Percentiles rank a stretch among this genome's conserved stretches.
Evolutionary conservation across 2,113 vertebrate genomes (phyloP).

Genomic region (Felis chaus): DNA sequence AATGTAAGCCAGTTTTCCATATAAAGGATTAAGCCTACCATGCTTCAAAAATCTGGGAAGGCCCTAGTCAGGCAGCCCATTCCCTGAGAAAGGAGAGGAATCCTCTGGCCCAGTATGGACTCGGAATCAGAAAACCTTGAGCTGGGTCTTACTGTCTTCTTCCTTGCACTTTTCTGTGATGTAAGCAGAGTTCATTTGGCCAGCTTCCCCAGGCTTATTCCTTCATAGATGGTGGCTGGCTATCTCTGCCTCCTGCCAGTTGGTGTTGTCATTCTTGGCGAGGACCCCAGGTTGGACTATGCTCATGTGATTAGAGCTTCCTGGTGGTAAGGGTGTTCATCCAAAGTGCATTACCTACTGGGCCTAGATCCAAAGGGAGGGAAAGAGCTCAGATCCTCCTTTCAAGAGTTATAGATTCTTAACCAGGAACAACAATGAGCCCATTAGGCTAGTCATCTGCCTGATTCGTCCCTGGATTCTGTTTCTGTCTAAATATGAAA

Average conservation of each 20-base stretch:
- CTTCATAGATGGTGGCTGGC: neutral
- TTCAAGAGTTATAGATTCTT: neutral
- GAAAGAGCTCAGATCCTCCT: neutral
- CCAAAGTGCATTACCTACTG: slow-evolving; percentile 35
- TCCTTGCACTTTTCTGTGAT: neutral
- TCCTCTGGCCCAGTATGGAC: neutral
- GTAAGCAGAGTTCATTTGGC: neutral
- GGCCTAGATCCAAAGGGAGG: slow-evolving; percentile 30
- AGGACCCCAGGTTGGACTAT: slow-evolving; percentile 2
- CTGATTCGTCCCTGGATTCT: neutral
- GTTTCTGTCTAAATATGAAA: neutral
- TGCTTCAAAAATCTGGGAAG: neutral
- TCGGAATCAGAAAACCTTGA: neutral
- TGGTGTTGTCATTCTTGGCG: slow-evolving; percentile 50
- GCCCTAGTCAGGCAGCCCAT: neutral
- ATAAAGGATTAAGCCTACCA: neutral
- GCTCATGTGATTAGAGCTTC: neutral
- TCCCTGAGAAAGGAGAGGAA: neutral
- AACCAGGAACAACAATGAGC: neutral
- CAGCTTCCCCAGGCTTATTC: neutral
- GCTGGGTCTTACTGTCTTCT: neutral
- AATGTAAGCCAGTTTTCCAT: neutral
- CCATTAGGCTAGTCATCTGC: neutral
- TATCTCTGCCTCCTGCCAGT: neutral
- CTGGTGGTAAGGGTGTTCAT: slow-evolving; percentile 25